Evolutionary conservation across 2,888 invertebrate genomes (phyloP).

Genomic region (Drosophila setosimentum): DNA sequence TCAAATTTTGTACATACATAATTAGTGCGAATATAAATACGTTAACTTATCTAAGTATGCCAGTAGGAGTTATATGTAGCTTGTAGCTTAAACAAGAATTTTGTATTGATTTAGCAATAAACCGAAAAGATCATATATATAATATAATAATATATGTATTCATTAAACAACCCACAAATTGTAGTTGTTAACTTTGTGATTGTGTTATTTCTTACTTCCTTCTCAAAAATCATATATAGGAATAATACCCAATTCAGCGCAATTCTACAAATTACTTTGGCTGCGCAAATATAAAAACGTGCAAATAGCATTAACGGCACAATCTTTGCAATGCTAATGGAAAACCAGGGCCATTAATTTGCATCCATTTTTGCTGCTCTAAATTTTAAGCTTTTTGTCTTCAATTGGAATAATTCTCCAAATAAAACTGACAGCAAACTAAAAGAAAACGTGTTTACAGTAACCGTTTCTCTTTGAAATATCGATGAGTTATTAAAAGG

Average conservation of each 20-base stretch:
- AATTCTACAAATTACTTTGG: conserved; percentile 4
- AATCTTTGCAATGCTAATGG: conserved; percentile 11
- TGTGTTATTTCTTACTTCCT: background rate
- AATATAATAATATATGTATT: conserved; percentile 45
- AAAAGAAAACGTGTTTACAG: conserved; percentile 1
- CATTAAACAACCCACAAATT: conserved; percentile 30
- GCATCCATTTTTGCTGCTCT: conserved; percentile 33
- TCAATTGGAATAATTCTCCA: conserved; percentile 9
- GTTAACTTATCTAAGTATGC: conserved; percentile 42
- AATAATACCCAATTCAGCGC: background rate
- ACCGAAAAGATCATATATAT: conserved; percentile 43
- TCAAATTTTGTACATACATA: conserved; percentile 57
- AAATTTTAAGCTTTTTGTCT: conserved; percentile 37
- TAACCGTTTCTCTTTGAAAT: background rate
- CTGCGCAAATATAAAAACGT: background rate
- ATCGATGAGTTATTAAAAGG: background rate
- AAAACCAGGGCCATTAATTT: background rate
- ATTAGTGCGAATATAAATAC: conserved; percentile 45
- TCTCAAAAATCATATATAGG: background rate
- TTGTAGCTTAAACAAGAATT: conserved; percentile 56
- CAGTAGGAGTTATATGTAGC: conserved; percentile 52
- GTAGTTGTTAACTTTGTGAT: background rate
- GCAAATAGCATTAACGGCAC: conserved; percentile 15
- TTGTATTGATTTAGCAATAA: conserved; percentile 72
- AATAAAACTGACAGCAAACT: conserved; percentile 30